Evolutionary conservation across 2,888 invertebrate genomes (phyloP), one percentile per base, ranked within the genome.

Genomic region (Stenchaetothrips biformis): DNA sequence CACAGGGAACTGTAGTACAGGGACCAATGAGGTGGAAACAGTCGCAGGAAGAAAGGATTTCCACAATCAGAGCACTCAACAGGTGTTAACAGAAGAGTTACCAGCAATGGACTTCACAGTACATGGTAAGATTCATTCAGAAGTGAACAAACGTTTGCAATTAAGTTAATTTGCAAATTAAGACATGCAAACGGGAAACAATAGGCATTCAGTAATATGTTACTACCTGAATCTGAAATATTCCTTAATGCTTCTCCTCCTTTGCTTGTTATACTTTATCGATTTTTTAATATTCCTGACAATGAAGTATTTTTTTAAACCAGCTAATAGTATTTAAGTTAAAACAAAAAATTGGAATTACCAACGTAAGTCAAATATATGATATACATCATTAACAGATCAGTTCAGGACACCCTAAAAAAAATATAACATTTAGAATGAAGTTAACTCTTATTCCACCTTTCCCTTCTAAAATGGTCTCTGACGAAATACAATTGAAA

Each of bases 351-450:
- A 59, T 16, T 59, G 16, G 18, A 59, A 18, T 16, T 59, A 59
- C 59, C 59, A 59, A 18, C 18, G 13, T 59, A 59, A 59, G 59
- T 59, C 59, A 59, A 59, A 59, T 18, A 18, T 18, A 59, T 37
- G 59, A 59, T 18, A 18, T 6, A 59, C 16, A 6, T 6, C 59
- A 59, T 18, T 18, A 59, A 59, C 16, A 6, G 16, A 18, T 59
- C 59, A 59, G 59, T 59, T 18, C 18, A 59, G 18, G 59, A 59
- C 7, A 59, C 59, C 16, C 59, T 59, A 59, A 59, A 18, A 59
- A 59, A 59, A 59, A 37, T 59, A 59, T 59, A 59, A 59, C 59
- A 59, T 59, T 59, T 59, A 59, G 59, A 59, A 59, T 18, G 59
- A 59, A 59, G 59, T 18, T 59, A 59, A 59, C 18, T 13, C 16